phyloP scores from a whole-genome alignment of 2,888 invertebrate genomes.

The Andricus curvator region DNA sequence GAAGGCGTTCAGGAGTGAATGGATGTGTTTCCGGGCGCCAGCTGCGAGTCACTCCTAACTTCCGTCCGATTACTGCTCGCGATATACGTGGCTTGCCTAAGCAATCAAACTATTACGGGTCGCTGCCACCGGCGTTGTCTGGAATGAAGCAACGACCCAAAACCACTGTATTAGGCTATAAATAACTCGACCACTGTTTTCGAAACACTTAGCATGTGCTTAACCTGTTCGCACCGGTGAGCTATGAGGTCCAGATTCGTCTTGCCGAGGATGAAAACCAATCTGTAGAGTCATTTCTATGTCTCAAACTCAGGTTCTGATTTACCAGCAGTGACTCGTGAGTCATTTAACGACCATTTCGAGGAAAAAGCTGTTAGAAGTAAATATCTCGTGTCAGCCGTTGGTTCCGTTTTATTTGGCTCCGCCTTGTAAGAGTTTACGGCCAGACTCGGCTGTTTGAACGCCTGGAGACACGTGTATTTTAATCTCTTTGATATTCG shows the following conservation, averaged over 20 bases:
- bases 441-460: neutral
- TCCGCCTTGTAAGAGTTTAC: constrained; percentile 13
- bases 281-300: neutral
- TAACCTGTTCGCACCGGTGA: constrained; percentile 47
- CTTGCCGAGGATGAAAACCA: neutral
- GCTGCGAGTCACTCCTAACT: constrained; percentile 63
- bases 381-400: constrained; percentile 5
- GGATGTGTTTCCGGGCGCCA: constrained; percentile 66
- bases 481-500: constrained; percentile 24
- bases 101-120: constrained; percentile 55
- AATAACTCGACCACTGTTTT: constrained; percentile 52
- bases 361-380: constrained; percentile 7
- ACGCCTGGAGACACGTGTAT: constrained; percentile 9
- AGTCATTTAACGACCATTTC: neutral
- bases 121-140: constrained; percentile 54
- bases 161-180: constrained; percentile 52
- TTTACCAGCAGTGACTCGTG: constrained; percentile 1
- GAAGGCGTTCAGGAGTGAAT: constrained; percentile 46
- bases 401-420: neutral
- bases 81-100: constrained; percentile 52
- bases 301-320: neutral
- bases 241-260: constrained; percentile 27
- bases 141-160: constrained; percentile 58
- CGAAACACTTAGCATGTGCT: constrained; percentile 47
- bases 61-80: constrained; percentile 61